A percentile compares a stretch with the other conserved stretches of the same genome.
Conservation (phyloP, 2,113 vertebrate species). For the Campylomormyrus numenius region DNA sequence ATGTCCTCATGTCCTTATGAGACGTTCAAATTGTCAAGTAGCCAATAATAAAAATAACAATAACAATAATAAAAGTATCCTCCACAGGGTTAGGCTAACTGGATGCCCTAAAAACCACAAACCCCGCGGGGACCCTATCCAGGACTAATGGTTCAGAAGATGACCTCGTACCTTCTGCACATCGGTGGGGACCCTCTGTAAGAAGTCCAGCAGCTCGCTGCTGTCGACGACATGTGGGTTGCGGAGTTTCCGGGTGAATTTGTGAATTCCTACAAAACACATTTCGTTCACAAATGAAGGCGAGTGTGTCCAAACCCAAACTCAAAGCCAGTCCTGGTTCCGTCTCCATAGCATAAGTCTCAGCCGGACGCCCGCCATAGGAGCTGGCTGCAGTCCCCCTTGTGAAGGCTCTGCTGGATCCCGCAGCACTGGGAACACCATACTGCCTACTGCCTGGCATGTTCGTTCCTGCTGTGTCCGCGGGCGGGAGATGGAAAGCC, state of each 20-base stretch:
- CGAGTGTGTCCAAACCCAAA: neutral
- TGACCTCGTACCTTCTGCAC: conserved; percentile 81
- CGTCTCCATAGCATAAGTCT: neutral
- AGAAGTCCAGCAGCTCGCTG: conserved; percentile 91
- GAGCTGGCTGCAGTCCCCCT: neutral
- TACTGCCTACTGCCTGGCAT: neutral
- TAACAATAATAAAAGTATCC: neutral
- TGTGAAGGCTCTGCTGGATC: neutral
- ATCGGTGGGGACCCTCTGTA: conserved; percentile 94
- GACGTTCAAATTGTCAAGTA: neutral
- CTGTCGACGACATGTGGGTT: conserved; percentile 84
- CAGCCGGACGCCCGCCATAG: neutral
- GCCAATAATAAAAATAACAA: neutral
- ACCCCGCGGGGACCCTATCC: neutral
- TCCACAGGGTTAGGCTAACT: neutral
- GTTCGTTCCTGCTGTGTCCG: neutral
- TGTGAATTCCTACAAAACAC: conserved; percentile 79
- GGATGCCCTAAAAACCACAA: neutral
- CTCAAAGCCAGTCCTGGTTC: neutral
- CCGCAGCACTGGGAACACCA: neutral
- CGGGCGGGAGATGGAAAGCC: neutral
- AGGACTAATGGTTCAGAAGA: neutral
- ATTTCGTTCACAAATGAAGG: conserved; percentile 50
- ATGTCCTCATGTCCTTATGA: neutral
- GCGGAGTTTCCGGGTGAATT: conserved; percentile 95